Evolutionary conservation across 1,140 invertebrate species (phyloP).

Genomic region (Thalassaphorura encarpata): DNA sequence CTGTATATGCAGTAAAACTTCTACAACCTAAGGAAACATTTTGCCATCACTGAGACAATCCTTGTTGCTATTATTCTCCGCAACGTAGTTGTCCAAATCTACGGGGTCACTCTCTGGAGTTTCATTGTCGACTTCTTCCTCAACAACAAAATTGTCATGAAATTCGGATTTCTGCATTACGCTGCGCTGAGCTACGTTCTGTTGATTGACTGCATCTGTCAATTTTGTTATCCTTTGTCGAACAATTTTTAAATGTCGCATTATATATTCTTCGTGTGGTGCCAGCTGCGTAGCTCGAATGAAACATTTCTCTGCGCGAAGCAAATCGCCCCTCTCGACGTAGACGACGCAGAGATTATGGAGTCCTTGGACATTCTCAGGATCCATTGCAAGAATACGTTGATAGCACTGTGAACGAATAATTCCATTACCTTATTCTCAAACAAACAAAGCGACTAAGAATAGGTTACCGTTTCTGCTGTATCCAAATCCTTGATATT

Average conservation of each 20-base stretch:
- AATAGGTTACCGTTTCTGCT: constrained; percentile 65
- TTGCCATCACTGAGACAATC: constrained; percentile 16
- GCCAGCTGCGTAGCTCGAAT: constrained; percentile 65
- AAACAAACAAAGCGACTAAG: background rate
- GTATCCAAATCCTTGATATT: constrained; percentile 87
- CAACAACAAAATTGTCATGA: background rate
- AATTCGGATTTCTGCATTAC: constrained; percentile 20
- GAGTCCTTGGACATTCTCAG: constrained; percentile 83
- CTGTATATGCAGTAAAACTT: too few relatives aligned
- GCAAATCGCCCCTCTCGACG: constrained; percentile 76
- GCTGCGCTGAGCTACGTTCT: constrained; percentile 8
- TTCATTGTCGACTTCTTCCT: background rate
- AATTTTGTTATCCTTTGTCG: constrained; percentile 51
- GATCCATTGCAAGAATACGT: constrained; percentile 73
- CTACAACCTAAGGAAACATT: constrained; percentile 5
- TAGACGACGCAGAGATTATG: constrained; percentile 95
- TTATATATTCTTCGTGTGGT: constrained; percentile 80
- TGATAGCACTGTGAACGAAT: constrained; percentile 65
- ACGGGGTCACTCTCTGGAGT: background rate
- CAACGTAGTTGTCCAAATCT: constrained; percentile 11
- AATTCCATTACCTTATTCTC: background rate
- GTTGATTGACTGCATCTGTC: constrained; percentile 19
- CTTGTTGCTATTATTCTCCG: constrained; percentile 17
- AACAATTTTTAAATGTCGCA: constrained; percentile 76
- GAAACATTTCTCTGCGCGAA: constrained; percentile 72